Evolutionary conservation across 2,888 invertebrate genomes (phyloP), one percentile per base, ranked within the genome.

Genomic region (Aphidoletes aphidimyza): DNA sequence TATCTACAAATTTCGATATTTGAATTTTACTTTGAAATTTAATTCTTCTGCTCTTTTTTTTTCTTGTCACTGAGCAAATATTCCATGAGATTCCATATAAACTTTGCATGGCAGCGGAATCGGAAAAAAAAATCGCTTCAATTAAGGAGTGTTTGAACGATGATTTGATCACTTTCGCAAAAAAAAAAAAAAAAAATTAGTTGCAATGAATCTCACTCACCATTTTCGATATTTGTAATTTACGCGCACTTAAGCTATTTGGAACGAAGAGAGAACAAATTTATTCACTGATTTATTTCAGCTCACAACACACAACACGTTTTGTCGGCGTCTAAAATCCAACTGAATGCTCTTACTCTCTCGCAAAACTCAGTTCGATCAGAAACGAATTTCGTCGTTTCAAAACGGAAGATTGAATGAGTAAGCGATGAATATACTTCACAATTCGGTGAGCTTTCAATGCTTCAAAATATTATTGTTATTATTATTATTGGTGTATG

Each of bases 211-310:
- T 69, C 14, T 69, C 69, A 69, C 69, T 69, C 69, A 69, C 69
- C 69, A 69, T 69, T 69, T 69, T 69, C 2, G 17, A 69, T 69
- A 69, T 11, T 30, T 19, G 22, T 69, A 69, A 30, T 17, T 69
- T 30, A 69, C 69, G 69, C 69, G n/a, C 30, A 69, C 69, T 30
- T 11, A 26, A 69, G 17, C 22, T 54, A 69, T 69, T 69, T 69
- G 30, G 69, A 69, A 69, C 69, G 14, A 69, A 3, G 30, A 54
- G 6, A 22, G 2, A 8, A 11, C 5, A 8, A 8, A 8, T 39
- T 8, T 39, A 8, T 39, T 39, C 5, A 39, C 11, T 39, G 47
- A 47, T 11, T 14, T 69, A 11, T 3, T 5, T 69, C 14, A 69
- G 69, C 30, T 5, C 11, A 30, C 30, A 34, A 14, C 26, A 69